These are phyloP conservation scores for Diploscapter pachys DNA, from an alignment of 1,140 invertebrate genomes.

Conservation along the genomic window DNA sequence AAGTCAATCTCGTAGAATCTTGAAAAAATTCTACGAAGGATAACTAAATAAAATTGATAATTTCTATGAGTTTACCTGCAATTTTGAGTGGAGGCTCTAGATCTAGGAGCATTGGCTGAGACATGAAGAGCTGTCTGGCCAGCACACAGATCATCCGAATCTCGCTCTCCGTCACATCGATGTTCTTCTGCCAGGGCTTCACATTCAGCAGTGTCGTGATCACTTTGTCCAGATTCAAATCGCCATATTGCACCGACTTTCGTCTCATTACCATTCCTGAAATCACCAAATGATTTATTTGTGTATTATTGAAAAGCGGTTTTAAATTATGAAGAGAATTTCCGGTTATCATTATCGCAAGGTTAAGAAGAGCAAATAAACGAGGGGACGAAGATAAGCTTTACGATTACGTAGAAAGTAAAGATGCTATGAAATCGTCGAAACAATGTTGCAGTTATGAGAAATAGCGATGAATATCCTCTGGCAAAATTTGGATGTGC, in stretches of 20 bases:
- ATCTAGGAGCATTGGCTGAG: slow-evolving; percentile 68
- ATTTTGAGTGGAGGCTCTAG: slow-evolving; percentile 67
- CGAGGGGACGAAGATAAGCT: too few relatives aligned
- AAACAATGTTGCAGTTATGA: too few relatives aligned
- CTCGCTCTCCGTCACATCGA: slow-evolving; percentile 54
- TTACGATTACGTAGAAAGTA: too few relatives aligned
- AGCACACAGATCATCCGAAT: slow-evolving; percentile 61
- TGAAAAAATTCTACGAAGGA: background rate
- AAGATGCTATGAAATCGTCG: too few relatives aligned
- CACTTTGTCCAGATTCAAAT: slow-evolving; percentile 18
- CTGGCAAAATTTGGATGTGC: too few relatives aligned
- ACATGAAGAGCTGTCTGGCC: slow-evolving; percentile 64
- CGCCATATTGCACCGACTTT: slow-evolving; percentile 24
- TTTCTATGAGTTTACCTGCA: slow-evolving; percentile 41
- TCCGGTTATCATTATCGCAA: too few relatives aligned
- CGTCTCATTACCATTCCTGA: background rate
- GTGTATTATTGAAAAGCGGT: too few relatives aligned
- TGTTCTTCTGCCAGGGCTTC: slow-evolving; percentile 37
- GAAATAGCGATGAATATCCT: too few relatives aligned
- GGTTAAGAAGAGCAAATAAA: too few relatives aligned
- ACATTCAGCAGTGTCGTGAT: slow-evolving; percentile 21
- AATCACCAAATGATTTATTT: too few relatives aligned
- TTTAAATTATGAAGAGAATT: too few relatives aligned
- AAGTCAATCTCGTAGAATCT: background rate
- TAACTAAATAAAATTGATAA: background rate